Base-by-base conservation (phyloP, 2,113 vertebrate species). In the Shinisaurus crocodilurus region DNA sequence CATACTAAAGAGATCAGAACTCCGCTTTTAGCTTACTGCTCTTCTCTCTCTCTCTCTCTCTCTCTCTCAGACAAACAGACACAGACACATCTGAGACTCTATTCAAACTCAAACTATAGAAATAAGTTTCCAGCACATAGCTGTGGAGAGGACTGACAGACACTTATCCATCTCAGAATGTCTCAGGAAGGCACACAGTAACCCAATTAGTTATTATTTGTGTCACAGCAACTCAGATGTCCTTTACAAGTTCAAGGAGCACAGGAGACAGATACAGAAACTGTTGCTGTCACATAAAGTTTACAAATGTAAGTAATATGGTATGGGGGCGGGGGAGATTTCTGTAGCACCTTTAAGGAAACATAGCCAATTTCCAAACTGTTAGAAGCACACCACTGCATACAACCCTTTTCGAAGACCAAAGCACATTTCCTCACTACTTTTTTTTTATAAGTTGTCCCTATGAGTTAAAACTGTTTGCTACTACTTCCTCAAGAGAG, bases 1-100 rank as follows among this genome's bases (percentile, higher is more conserved):
- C 82, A 89, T 29, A n/a, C 32, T 67, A 67, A 85, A 85, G 23
- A 77, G 43, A 67, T 77, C 72, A 90, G 8, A 65, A 79, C 54
- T 86, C n/a, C 80, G 25, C 3, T 67, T 86, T 79, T 86, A 57
- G 75, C 37, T 79, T 69, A 85, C 70, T 88, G 27, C 54, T 82
- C 40, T 87, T 25, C 65, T 67, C 3, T 54, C 50, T 54, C 50
- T 54, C 50, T 1, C 50, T 10, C 50, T 1, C 50, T 54, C 50
- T 54, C 50, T 54, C 50, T 50, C 48, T 12, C 9, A 23, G 18
- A 40, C 23, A 50, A 45, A 50, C 10, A 48, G 2, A 50, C 8
- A 48, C 45, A 45, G 4, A n/a, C 29, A 43, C 2, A 29, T 76
- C 23, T 89, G n/a, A 79, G n/a, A 29, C 6, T 81, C n/a, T 72